Base-by-base conservation (phyloP, 2,797 vertebrate genomes). In the Hephaestus fuliginosus region DNA sequence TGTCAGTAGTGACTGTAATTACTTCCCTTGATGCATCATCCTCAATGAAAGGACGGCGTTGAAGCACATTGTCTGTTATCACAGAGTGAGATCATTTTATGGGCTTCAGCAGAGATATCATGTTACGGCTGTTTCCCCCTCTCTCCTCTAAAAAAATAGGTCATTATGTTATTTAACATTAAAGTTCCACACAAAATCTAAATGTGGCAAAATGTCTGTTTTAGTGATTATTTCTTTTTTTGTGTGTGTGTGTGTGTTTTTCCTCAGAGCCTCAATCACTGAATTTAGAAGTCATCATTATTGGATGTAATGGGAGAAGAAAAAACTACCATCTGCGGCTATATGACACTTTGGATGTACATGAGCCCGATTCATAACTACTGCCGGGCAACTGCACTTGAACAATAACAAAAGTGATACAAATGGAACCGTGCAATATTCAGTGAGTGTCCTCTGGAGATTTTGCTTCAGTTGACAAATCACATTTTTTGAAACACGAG, bases 1-100 rank as follows among this genome's bases (percentile, higher is more conserved):
- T 89, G 92, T 94, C 94, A 91, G 83, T 76, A 60, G 83, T 84
- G 89, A 89, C 88, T 90, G 78, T 91, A 93, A 92, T 94, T 88
- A 89, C 86, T 78, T 81, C 84, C 88, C 81, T 83, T 83, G 89
- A 88, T 91, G 92, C 89, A 91, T 94, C 93, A 93, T 80, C 76
- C 78, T 68, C 82, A 86, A 90, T 90, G 84, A 93, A 91, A 87
- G 84, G 82, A 84, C 44, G 70, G 67, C 20, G 63, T 74, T 81
- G 84, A 90, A 78, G 86, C 70, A 81, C 70, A 82, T 85, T 85
- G 88, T 90, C 91, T 92, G 88, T 84, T 86, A 83, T 89, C 78
- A 20, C 65, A 61, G 74, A 83, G 74, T 92, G 91, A 91, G 82
- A 91, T 94, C 92, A 93, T 88, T 90, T 78, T 76, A 78, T 79